A percentile compares a stretch with the other conserved stretches of the same genome.
phyloP scores from a whole-genome alignment of 92 coral and sea anemone genomes.

The Epizoanthus stellaris region DNA sequence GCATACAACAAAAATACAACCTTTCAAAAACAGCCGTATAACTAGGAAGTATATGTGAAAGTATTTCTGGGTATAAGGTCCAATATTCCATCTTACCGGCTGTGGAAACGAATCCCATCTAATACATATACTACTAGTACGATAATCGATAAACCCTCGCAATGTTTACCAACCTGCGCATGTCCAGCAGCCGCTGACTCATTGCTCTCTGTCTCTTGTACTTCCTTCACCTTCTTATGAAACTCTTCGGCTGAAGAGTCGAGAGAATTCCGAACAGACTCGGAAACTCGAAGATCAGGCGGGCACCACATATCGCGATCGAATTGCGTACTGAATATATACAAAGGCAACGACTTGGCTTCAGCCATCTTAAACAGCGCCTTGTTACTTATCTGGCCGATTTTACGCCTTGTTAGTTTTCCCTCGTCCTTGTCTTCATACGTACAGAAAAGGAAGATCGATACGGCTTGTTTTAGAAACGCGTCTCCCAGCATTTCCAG shows the following conservation, averaged over 20 bases:
- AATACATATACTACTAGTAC: no score
- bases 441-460: slow-evolving; percentile 76
- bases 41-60: no score
- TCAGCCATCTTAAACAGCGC: slow-evolving; percentile 77
- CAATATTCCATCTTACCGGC: no score
- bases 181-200: background rate
- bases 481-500: slow-evolving; percentile 99
- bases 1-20: no score
- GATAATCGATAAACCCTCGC: no score
- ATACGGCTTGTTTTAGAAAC: slow-evolving; percentile 93
- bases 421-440: slow-evolving; percentile 89
- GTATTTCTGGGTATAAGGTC: no score
- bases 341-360: slow-evolving; percentile 65
- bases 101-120: no score
- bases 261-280: background rate
- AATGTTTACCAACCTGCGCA: slow-evolving; percentile 20
- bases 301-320: slow-evolving; percentile 85
- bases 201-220: slow-evolving; percentile 3
- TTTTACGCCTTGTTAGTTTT: slow-evolving; percentile 83
- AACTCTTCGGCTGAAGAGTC: background rate
- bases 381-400: slow-evolving; percentile 80
- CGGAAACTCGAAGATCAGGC: slow-evolving; percentile 52
- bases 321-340: slow-evolving; percentile 68
- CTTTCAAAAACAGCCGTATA: no score
- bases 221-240: slow-evolving; percentile 22